Percentiles rank a stretch among this genome's conserved stretches.
These are phyloP conservation scores for Nipponacmea schrenckii DNA, from an alignment of 2,888 invertebrate species.

Conservation along the genomic window DNA sequence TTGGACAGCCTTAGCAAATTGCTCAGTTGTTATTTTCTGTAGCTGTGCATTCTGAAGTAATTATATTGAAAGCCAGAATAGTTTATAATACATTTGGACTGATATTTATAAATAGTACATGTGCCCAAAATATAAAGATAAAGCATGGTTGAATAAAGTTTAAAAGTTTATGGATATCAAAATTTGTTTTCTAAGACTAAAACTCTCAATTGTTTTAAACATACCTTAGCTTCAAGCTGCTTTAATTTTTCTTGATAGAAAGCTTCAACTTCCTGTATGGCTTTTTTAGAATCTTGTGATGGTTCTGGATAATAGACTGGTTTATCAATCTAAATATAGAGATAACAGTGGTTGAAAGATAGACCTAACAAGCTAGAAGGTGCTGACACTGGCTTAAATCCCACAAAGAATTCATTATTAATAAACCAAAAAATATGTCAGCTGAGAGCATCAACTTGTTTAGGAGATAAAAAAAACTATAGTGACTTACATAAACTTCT, in stretches of 20 bases:
- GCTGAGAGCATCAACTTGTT: no score
- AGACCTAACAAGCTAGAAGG: not conserved
- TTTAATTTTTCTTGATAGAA: slow-evolving; percentile 34
- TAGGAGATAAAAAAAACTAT: no score
- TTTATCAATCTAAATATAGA: slow-evolving; percentile 7
- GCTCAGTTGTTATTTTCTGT: slow-evolving; percentile 46
- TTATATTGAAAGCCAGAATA: not conserved
- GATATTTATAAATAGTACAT: no score
- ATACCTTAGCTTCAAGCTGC: slow-evolving; percentile 36
- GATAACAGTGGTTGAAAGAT: not conserved
- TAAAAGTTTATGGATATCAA: not conserved
- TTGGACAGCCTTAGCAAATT: slow-evolving; percentile 58
- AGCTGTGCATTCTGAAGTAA: slow-evolving; percentile 50
- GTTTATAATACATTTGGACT: no score
- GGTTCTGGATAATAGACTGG: slow-evolving; percentile 12
- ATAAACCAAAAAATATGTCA: no score
- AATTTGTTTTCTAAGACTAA: no score
- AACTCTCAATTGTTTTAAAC: no score
- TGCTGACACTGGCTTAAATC: no score
- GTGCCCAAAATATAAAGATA: no score
- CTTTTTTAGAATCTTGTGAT: slow-evolving; percentile 11
- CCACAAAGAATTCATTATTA: no score
- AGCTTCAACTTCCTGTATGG: slow-evolving; percentile 28
- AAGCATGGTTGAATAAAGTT: no score
- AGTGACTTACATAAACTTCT: no score